Percentiles rank a stretch among this genome's conserved stretches.
These are phyloP conservation scores for Ochropleura plecta DNA, from an alignment of 2,888 invertebrate species.

Conservation along the genomic window DNA sequence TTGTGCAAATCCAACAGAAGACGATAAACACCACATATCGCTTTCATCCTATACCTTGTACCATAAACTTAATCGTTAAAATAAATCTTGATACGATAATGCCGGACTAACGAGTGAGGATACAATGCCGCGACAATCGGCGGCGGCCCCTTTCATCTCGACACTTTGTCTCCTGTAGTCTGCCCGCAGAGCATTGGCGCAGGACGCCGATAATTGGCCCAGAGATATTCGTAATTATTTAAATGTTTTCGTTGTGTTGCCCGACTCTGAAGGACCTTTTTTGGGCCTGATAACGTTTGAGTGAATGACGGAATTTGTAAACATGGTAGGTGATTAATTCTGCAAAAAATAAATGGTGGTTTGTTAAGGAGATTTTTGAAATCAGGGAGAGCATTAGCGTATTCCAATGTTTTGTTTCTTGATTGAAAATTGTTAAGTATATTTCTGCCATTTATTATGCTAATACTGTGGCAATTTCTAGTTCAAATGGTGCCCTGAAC, in stretches of 20 bases:
- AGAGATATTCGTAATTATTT: conserved; percentile 67
- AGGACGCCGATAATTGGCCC: conserved; percentile 67
- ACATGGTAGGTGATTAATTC: conserved; percentile 53
- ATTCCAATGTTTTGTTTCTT: conserved; percentile 6
- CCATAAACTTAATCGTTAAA: conserved; percentile 86
- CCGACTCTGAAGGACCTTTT: conserved; percentile 42
- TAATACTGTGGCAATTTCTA: background rate
- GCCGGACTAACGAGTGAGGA: conserved; percentile 89
- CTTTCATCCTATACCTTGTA: conserved; percentile 62
- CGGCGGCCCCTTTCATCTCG: conserved; percentile 89
- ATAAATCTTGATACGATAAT: conserved; percentile 90
- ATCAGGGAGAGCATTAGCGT: conserved; percentile 15
- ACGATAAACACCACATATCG: conserved; percentile 38
- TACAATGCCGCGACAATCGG: conserved; percentile 89
- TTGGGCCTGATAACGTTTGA: conserved; percentile 55
- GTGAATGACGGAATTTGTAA: conserved; percentile 58
- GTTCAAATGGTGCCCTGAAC: background rate
- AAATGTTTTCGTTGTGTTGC: conserved; percentile 56
- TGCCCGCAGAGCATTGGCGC: conserved; percentile 66
- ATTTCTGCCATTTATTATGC: background rate
- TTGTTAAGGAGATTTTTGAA: background rate
- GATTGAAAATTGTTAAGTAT: background rate
- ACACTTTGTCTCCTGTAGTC: conserved; percentile 87
- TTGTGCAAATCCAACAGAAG: too few species aligned
- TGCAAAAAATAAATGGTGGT: conserved; percentile 43